Conservation (phyloP, 2,113 vertebrate species). For the Laticauda colubrina region DNA sequence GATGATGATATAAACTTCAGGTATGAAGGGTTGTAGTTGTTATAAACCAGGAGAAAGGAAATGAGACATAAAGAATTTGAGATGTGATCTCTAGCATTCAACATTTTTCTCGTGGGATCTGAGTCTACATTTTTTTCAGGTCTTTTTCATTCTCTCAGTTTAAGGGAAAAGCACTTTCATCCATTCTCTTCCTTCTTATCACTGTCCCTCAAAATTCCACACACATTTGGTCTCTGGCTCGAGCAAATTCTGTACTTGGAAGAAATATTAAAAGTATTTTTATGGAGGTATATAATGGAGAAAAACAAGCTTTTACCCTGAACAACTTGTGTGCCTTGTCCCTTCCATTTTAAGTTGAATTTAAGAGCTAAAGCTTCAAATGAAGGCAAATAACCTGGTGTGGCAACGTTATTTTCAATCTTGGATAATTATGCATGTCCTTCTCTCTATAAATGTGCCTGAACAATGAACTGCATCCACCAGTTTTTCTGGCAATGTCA, state of each 20-base stretch:
- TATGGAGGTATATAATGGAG: background rate
- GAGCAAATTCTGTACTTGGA: background rate
- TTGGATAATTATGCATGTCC: too few relatives aligned
- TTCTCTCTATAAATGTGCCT: background rate
- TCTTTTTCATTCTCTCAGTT: background rate
- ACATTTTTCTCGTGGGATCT: background rate
- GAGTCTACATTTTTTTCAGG: background rate
- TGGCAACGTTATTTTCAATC: background rate
- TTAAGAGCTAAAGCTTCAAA: background rate
- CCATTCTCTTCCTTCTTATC: background rate
- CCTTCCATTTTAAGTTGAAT: background rate
- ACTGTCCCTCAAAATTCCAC: background rate
- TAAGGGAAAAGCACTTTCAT: background rate
- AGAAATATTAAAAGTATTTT: background rate
- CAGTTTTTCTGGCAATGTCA: background rate
- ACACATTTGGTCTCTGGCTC: background rate
- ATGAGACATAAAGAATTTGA: background rate
- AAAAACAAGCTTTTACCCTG: background rate
- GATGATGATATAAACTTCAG: background rate
- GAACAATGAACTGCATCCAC: background rate
- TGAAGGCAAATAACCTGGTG: background rate
- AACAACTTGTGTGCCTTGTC: background rate
- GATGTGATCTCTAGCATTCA: background rate
- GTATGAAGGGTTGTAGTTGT: background rate
- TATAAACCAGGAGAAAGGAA: background rate